Base-by-base conservation (phyloP, 2,888 invertebrate species). In the Dasypolia templi region DNA sequence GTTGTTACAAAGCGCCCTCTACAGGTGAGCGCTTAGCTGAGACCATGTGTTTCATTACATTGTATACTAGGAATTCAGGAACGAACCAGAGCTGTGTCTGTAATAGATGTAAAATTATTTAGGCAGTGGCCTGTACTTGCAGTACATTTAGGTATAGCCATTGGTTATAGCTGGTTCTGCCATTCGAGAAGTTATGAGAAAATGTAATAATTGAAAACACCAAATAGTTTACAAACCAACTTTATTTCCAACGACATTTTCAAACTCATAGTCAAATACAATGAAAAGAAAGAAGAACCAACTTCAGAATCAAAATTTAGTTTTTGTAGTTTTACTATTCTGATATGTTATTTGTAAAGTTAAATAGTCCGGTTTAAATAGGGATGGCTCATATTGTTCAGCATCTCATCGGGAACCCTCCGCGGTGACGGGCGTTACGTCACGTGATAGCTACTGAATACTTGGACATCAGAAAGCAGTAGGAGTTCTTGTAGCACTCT, bases 11-110 rank as follows among this genome's bases (percentile, higher is more conserved):
- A n/a, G 3, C 11, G 11, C 44, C 44, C 5, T 44, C 44, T n/a
- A n/a, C 39, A n/a, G n/a, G n/a, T 42, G 9, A 22, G 3, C 26
- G 11, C 26, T 17, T 22, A 35, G 44, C 42, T n/a, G 12, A 14
- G 19, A 55, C 67, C 67, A 66, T 32, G 32, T 62, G 44, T 29
- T 62, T 29, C 44, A 14, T 63, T 63, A 44, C 29, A 44, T 29
- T 22, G 14, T 7, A 17, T 9, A 63, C 63, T n/a, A 32, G 46
- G 46, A 17, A 63, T 3, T 26, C 46, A 63, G 64, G 29, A 65
- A 56, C 1, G 26, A 46, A 32, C 44, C 26, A 11, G 26, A 44
- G 42, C 19, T 42, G 17, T 44, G 22, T 59, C 32, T 59, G 19
- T 22, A 58, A 58, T 3, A n/a, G 3, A 42, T 42, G 42, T 42